Evolutionary conservation across 2,797 vertebrate species (phyloP), one percentile per base, ranked within the genome.

Genomic region (Staurois parvus): DNA sequence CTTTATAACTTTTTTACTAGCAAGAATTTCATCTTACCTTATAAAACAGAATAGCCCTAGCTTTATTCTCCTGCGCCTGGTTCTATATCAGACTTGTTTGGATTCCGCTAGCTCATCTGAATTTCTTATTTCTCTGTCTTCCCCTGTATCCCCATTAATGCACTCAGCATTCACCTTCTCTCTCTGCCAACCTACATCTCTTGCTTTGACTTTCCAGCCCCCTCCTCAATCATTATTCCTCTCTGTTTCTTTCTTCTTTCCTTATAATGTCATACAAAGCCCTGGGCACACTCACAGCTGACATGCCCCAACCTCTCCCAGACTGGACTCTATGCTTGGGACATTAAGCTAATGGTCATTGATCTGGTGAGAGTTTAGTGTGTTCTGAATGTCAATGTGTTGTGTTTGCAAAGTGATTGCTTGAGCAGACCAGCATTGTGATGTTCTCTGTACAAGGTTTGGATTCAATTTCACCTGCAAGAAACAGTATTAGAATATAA

Each of bases 271-370:
- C 81, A 87, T 76, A 79, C 85, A 83, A 76, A 79, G 76, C 70
- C 76, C 30, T 68, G 85, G 76, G 81, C 75, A 75, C 69, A 72
- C 76, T 79, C 72, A 73, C 70, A 68, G 56, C 81, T 83, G 76
- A 87, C 78, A 79, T 83, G 29, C 37, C 62, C 45, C 62, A 79
- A 75, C 30, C 81, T 84, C 81, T 75, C 32, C 42, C 42, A 87
- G 68, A 79, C 76, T 56, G 85, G 70, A 84, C 85, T 78, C 76
- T 87, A 74, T 79, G 70, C 32, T 75, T 79, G 76, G 72, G 81
- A 87, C 81, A 83, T 87, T 87, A 87, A 72, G 79, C 85, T 79
- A 84, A 87, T 84, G 79, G 83, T 59, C 78, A 81, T 86, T 72
- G 88, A 82, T 85, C 83, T 66, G 79, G 66, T 52, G 19, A 62